phyloP scores from a whole-genome alignment of 2,888 invertebrate genomes.

The Aleiodes alternator region DNA sequence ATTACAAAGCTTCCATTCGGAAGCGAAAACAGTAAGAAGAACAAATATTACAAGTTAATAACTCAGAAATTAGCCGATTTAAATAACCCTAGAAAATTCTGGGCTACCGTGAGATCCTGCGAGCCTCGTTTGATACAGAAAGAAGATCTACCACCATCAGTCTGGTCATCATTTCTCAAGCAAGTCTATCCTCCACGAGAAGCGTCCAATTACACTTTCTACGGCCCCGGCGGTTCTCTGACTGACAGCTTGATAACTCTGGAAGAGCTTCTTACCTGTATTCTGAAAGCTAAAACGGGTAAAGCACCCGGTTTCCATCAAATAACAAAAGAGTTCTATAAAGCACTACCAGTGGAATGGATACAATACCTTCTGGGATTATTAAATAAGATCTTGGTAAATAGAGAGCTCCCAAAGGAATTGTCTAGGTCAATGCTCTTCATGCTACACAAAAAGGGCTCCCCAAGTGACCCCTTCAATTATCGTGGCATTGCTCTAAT shows the following conservation, averaged over 20 bases:
- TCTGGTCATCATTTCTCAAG: constrained; percentile 4
- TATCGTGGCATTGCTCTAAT: constrained; percentile 57
- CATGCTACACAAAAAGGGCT: constrained; percentile 56
- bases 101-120: constrained; percentile 1
- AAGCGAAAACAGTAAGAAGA: not conserved
- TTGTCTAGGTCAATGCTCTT: constrained; percentile 39
- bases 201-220: not conserved
- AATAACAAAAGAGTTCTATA: constrained; percentile 46
- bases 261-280: constrained; percentile 27
- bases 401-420: constrained; percentile 26
- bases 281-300: constrained; percentile 41
- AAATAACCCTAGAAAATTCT: constrained; percentile 4
- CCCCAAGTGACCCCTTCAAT: constrained; percentile 47
- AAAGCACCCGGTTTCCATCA: constrained; percentile 50
- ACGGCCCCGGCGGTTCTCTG: constrained; percentile 16
- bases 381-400: constrained; percentile 35
- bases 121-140: not conserved
- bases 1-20: too few relatives aligned
- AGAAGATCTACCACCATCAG: not conserved
- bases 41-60: not conserved
- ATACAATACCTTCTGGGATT: constrained; percentile 22
- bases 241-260: constrained; percentile 28
- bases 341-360: constrained; percentile 35
- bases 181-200: constrained; percentile 4
- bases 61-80: constrained; percentile 10